Evolutionary conservation across 2,888 invertebrate genomes (phyloP), one percentile per base, ranked within the genome.

Genomic region (Caenorhabditis sp.): DNA sequence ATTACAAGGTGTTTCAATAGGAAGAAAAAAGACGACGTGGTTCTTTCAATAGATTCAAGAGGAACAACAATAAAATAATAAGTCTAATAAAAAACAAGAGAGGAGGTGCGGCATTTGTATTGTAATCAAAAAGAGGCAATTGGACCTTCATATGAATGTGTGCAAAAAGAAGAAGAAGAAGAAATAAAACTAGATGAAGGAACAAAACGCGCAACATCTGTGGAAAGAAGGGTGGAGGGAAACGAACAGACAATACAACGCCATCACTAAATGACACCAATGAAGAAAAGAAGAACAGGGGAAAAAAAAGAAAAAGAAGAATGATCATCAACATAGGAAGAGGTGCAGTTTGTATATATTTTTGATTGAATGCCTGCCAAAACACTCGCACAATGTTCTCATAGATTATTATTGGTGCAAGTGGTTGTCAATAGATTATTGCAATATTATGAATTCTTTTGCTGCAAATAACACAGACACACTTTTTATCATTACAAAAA

Each of bases 141-240:
- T 12, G 43, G 43, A 43, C 43, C 43, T 43, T 43, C 17, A 17
- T 17, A 31, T 31, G 10, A 31, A 31, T 43, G 12, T 17, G 43
- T 43, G 43, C 43, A 43, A 43, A 10, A 43, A 51, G 50, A 50
- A n/a, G n/a, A n/a, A n/a, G 50, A 50, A 51, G 51, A 51, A 51
- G 51, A 51, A 51, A 51, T 51, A 19, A 23, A 51, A 51, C 21
- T 51, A 21, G 43, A 43, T 17, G 21, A 21, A 51, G 10, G 51
- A 51, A 51, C 51, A 51, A 19, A 51, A 19, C 23, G 51, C 51
- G 51, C 51, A 51, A 51, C 51, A 51, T 51, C 51, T 51, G 51
- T 51, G 51, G 23, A 6, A 8, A 17, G 43, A 43, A 17, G 43
- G 12, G 12, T 36, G 36, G 17, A 43, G 14, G 17, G 43, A 43